Conservation (phyloP, 2,888 invertebrate genomes). For the Drosophila leonis region DNA sequence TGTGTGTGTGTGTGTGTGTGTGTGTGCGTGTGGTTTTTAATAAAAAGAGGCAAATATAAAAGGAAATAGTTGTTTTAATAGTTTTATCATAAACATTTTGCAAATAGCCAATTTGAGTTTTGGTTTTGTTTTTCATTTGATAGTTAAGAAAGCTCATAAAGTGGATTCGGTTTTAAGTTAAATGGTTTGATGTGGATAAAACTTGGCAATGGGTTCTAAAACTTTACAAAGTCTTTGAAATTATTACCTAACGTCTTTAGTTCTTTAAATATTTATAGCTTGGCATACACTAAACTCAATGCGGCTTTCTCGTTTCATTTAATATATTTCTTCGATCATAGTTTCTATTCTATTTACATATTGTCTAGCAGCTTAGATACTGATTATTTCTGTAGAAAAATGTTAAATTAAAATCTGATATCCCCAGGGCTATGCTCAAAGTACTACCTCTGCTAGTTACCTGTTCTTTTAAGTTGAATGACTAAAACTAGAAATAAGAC, state of each 20-base stretch:
- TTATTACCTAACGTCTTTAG: not conserved
- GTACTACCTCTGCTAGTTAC: not conserved
- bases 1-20: slow-evolving; percentile 20
- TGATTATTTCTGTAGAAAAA: not conserved
- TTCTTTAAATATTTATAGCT: not conserved
- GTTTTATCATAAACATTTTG: slow-evolving; percentile 75
- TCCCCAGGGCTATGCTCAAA: not conserved
- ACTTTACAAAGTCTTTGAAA: not conserved
- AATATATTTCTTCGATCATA: not conserved
- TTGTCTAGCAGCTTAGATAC: not conserved
- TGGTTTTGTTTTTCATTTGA: slow-evolving; percentile 15
- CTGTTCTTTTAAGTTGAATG: not conserved
- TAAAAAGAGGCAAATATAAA: slow-evolving; percentile 78
- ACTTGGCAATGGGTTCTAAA: slow-evolving; percentile 5
- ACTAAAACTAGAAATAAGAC: no score
- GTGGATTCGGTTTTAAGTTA: slow-evolving; percentile 13
- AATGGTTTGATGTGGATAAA: slow-evolving; percentile 9
- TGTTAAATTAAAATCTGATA: not conserved
- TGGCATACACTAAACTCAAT: no score
- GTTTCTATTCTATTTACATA: not conserved
- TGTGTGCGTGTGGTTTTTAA: slow-evolving; percentile 44
- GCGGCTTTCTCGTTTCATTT: not conserved
- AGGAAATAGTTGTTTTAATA: slow-evolving; percentile 81
- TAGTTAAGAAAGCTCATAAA: slow-evolving; percentile 30
- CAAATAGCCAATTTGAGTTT: slow-evolving; percentile 62